Conservation (phyloP, 2,113 vertebrate genomes). For the Epinephelus lanceolatus region DNA sequence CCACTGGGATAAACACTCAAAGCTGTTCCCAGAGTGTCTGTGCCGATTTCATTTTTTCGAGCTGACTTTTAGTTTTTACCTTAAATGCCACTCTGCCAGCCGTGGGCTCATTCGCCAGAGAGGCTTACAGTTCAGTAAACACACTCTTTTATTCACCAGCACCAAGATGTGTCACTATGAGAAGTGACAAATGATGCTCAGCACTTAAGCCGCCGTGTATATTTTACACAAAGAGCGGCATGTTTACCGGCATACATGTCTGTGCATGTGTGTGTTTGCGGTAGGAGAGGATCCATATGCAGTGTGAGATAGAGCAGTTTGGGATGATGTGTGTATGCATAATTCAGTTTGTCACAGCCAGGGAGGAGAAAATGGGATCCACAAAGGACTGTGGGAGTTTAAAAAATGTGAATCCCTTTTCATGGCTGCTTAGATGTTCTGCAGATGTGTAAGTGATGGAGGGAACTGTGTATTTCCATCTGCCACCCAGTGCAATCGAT, state of each 20-base stretch:
- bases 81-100: slow-evolving; percentile 41
- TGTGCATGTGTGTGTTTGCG: neutral
- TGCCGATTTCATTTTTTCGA: slow-evolving; percentile 31
- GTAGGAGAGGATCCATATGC: slow-evolving; percentile 13
- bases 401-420: slow-evolving; percentile 67
- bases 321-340: slow-evolving; percentile 48
- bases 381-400: slow-evolving; percentile 46
- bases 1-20: slow-evolving; percentile 36
- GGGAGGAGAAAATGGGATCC: slow-evolving; percentile 52
- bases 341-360: slow-evolving; percentile 60
- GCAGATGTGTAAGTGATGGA: slow-evolving; percentile 42
- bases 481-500: slow-evolving; percentile 25
- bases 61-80: slow-evolving; percentile 39
- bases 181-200: slow-evolving; percentile 11
- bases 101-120: neutral
- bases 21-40: slow-evolving; percentile 17
- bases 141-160: slow-evolving; percentile 29
- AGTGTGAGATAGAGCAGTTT: slow-evolving; percentile 28
- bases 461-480: slow-evolving; percentile 36
- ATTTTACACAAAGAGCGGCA: neutral
- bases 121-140: neutral
- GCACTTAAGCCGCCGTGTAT: neutral
- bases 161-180: slow-evolving; percentile 14
- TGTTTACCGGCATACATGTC: neutral
- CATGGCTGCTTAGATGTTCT: slow-evolving; percentile 64